Base-by-base conservation (phyloP, 2,113 vertebrate genomes). In the Nestor notabilis region DNA sequence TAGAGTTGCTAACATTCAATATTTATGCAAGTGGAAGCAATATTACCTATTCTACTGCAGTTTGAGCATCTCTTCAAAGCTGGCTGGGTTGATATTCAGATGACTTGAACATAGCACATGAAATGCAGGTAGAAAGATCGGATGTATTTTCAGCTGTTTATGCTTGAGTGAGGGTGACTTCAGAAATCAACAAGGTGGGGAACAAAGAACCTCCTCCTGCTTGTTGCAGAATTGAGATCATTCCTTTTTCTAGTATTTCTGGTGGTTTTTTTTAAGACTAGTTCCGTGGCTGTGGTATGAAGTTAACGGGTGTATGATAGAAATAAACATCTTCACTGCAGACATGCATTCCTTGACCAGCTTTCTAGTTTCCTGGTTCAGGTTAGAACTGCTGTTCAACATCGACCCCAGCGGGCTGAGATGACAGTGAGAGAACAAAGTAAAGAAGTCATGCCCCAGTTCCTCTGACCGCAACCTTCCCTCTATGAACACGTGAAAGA, bases 381-480 rank as follows among this genome's bases (percentile, higher is more conserved):
- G n/a, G 43, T 91, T 68, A 89, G 85, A 87, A 89, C 33, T 2
- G 2, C 31, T 56, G 37, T 74, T 91, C 44, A n/a, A 43, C 33
- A 18, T 25, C 83, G 76, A 89, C 71, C 68, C n/a, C 52, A 68
- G 37, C 58, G 76, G n/a, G 15, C n/a, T 87, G 46, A 70, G 46
- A 71, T 64, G 90, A n/a, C 55, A 76, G 72, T 29, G 41, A 28
- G 61, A 91, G 74, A 84, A 92, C 72, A 95, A 94, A 93, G 56
- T 27, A 76, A 66, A 75, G 31, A 95, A 91, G 28, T 65, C 72
- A 87, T 69, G 92, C 83, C 77, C 95, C 44, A 94, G 61, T 97
- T 96, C 52, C 69, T 91, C 69, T 61, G 52, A 37, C 37, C 3
- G 1, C 56, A 82, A n/a, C 47, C 28, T 86, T 86, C 21, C 47